phyloP scores from a whole-genome alignment of 2,113 vertebrate species.

The Semnornis frantzii region DNA sequence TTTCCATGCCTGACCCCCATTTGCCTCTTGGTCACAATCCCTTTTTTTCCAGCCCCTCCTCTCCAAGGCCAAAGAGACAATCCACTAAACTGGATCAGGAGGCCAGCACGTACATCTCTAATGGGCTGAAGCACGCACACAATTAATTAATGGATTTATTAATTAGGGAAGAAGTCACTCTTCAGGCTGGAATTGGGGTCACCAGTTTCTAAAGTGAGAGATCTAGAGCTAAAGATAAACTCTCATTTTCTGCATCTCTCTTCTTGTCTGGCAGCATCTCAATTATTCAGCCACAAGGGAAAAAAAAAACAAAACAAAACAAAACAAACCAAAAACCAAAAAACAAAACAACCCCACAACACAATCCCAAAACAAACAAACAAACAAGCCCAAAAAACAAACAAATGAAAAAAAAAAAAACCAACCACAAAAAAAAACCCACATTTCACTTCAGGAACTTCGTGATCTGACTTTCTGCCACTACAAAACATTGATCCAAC shows the following conservation, averaged over 20 bases:
- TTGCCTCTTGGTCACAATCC: not conserved
- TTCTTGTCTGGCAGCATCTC: slow-evolving; percentile 62
- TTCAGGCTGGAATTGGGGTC: slow-evolving; percentile 77
- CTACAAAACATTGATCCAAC: not conserved
- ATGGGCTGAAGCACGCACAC: slow-evolving; percentile 67
- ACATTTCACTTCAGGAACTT: not conserved
- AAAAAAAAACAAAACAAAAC: not conserved
- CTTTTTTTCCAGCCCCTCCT: rapidly evolving
- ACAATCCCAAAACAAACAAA: no score
- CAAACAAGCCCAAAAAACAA: no score
- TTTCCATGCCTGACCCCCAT: not conserved
- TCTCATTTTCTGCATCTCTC: slow-evolving; percentile 42
- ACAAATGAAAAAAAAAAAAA: not conserved
- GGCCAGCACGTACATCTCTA: slow-evolving; percentile 54
- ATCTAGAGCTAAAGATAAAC: slow-evolving; percentile 78
- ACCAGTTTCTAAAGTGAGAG: slow-evolving; percentile 80
- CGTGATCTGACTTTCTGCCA: rapidly evolving
- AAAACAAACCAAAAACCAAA: no score
- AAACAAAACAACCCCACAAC: no score
- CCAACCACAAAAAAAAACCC: no score
- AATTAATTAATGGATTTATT: slow-evolving; percentile 83
- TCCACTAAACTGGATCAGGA: slow-evolving; percentile 60
- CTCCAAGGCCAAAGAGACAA: slow-evolving; percentile 31
- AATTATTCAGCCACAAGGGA: slow-evolving; percentile 52
- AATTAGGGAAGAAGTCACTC: slow-evolving; percentile 78